phyloP scores from a whole-genome alignment of 2,797 vertebrate species.

The Sorex maritimensis region DNA sequence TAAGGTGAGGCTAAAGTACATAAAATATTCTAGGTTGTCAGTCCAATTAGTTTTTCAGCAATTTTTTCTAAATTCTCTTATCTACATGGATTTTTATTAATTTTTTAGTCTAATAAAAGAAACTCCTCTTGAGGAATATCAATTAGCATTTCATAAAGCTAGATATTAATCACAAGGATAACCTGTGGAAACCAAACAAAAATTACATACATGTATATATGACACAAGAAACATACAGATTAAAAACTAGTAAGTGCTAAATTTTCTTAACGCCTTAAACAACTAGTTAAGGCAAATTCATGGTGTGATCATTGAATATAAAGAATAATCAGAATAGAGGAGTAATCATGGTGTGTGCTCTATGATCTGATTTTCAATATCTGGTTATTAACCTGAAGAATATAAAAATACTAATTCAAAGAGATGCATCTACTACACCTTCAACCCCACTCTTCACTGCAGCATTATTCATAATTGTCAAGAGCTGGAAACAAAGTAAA shows the following conservation, averaged over 20 bases:
- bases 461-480: background rate
- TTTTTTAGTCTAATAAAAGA: slow-evolving; percentile 63
- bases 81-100: slow-evolving; percentile 22
- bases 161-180: slow-evolving; percentile 54
- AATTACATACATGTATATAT: background rate
- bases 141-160: slow-evolving; percentile 1
- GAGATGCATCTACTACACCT: background rate
- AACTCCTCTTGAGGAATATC: background rate
- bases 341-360: background rate
- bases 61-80: slow-evolving; percentile 6
- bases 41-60: slow-evolving; percentile 14
- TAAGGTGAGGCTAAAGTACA: background rate
- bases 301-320: background rate
- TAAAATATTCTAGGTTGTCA: background rate
- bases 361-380: background rate
- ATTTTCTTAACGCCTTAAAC: background rate
- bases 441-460: background rate
- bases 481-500: background rate
- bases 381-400: background rate
- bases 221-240: slow-evolving; percentile 33
- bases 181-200: slow-evolving; percentile 46
- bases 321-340: background rate
- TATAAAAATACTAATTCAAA: background rate
- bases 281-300: background rate
- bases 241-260: background rate